Evolutionary conservation across 2,113 vertebrate species (phyloP), one percentile per base, ranked within the genome.

Genomic region (Brachirus orientalis): DNA sequence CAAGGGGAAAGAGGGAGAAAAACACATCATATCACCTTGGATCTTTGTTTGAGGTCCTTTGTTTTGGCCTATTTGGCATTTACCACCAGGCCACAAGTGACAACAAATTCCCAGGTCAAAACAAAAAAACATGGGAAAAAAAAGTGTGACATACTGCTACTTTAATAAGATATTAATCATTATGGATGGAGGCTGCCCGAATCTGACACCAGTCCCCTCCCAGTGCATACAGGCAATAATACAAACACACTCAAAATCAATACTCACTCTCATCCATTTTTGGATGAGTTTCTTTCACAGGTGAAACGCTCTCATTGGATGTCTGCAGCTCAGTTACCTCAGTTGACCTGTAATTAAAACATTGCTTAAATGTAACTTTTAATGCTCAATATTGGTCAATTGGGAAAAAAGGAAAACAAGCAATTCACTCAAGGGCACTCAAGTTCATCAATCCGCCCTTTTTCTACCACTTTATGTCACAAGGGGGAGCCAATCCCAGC

Each of bases 91-190:
- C 53, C 53, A 55, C 10, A 38, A 18, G 36, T 18, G 53, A 16
- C 10, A 38, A 36, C 9, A 54, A 11, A 36, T 9, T 54, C 33
- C 33, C 52, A 17, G 16, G 33, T 1, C 52, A 18, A 54, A 54
- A 54, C 28, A 37, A 18, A 37, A 18, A 37, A 17, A 18, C 53
- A 55, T 57, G n/a, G n/a, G n/a, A n/a, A 41, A 57, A 57, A 18
- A 57, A 38, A 41, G 17, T 10, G 18, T 41, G 54, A 57, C 37
- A 57, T 13, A 4, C 37, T 41, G 12, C 18, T 38, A 40, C 54
- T 20, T 57, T 12, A 41, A 57, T 57, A 41, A 20, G 18, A 40
- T 22, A 20, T 57, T 40, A 41, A 57, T 41, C 37, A 57, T 10
- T 57, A 41, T 57, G 37, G 17, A 22, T 57, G 18, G 37, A 41